Evolutionary conservation across 2,888 invertebrate species (phyloP).

Genomic region (Tineola bisselliella): DNA sequence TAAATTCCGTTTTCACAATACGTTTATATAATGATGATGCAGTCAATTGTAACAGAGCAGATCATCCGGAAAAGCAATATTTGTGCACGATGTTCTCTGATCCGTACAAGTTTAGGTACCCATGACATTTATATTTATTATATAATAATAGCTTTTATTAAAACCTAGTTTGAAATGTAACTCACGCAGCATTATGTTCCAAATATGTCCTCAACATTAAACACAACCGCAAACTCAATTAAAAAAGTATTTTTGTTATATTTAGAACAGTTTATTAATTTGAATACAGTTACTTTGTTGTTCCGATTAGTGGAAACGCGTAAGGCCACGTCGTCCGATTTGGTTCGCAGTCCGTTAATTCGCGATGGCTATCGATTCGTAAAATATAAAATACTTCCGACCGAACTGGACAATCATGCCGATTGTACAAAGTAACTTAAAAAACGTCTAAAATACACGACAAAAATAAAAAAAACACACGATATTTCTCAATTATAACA

Average conservation of each 20-base stretch:
- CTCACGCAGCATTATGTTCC: no score
- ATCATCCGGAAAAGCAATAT: slow-evolving; percentile 22
- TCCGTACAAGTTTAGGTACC: not conserved
- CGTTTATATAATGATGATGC: slow-evolving; percentile 18
- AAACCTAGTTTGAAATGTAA: no score
- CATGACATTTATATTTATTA: not conserved
- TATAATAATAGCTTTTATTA: no score
- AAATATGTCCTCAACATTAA: no score
- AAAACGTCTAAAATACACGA: no score
- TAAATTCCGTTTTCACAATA: not conserved
- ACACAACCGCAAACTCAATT: no score
- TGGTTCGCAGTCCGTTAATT: slow-evolving; percentile 1
- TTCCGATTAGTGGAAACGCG: not conserved
- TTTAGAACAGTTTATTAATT: not conserved
- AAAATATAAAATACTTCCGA: not conserved
- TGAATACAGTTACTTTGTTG: slow-evolving; percentile 5
- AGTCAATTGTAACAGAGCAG: slow-evolving; percentile 23
- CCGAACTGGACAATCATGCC: not conserved
- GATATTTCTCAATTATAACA: no score
- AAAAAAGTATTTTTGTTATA: no score
- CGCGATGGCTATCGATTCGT: not conserved
- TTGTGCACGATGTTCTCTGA: slow-evolving; percentile 13
- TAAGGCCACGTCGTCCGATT: not conserved
- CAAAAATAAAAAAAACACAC: no score
- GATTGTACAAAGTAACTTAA: no score